Conservation (phyloP, 2,888 invertebrate genomes). For the Chesias legatella region DNA sequence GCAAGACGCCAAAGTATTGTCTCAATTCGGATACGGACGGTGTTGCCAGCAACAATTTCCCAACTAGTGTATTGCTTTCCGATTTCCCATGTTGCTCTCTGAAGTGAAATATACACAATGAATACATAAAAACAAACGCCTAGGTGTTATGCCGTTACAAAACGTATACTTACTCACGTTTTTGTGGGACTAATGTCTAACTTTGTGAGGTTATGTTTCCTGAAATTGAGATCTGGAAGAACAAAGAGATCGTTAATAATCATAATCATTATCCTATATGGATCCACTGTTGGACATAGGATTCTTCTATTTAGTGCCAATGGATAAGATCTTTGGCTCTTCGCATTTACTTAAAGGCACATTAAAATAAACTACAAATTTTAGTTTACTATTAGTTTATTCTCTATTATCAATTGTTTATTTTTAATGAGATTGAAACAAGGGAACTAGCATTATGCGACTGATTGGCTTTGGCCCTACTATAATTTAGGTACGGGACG, state of each 20-base stretch:
- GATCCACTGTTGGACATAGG: too few species aligned
- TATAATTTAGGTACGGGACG: too few species aligned
- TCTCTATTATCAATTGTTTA: too few species aligned
- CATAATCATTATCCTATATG: too few species aligned
- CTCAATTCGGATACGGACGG: constrained; percentile 49
- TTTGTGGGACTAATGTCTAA: constrained; percentile 55
- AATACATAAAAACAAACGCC: constrained; percentile 11
- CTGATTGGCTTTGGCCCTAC: too few species aligned
- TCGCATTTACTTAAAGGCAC: too few species aligned
- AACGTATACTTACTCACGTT: constrained; percentile 73
- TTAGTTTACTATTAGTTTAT: too few species aligned
- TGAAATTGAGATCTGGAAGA: constrained; percentile 48
- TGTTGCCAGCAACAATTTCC: constrained; percentile 34
- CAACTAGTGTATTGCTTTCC: constrained; percentile 29
- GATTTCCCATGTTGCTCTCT: constrained; percentile 29
- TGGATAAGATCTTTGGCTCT: too few species aligned
- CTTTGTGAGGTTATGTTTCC: constrained; percentile 37
- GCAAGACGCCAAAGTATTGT: constrained; percentile 57
- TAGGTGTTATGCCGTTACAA: constrained; percentile 3
- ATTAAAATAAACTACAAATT: too few species aligned
- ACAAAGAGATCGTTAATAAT: not conserved
- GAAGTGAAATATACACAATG: not conserved
- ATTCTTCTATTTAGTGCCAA: too few species aligned
- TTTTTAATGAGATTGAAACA: too few species aligned
- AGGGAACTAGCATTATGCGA: too few species aligned